Conservation (phyloP, 2,888 invertebrate genomes). For the Leptarthrus brevirostris region DNA sequence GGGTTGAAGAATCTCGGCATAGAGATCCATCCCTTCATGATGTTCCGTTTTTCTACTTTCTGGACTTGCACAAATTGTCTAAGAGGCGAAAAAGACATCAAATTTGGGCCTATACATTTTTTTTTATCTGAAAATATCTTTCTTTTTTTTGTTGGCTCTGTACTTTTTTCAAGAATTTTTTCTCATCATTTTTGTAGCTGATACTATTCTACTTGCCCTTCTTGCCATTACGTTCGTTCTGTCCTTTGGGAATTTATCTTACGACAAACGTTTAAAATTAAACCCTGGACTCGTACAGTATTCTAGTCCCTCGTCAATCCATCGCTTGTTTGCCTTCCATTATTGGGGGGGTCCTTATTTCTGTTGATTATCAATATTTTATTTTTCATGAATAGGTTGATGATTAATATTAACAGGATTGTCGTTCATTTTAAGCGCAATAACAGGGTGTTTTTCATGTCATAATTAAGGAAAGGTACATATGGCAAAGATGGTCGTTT, state of each 20-base stretch:
- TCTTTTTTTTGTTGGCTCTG: constrained; percentile 36
- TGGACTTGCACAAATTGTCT: constrained; percentile 47
- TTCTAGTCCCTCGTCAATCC: constrained; percentile 27
- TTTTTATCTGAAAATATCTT: constrained; percentile 45
- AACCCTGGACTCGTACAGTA: constrained; percentile 25
- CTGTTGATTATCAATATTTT: constrained; percentile 50
- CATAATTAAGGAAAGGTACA: too few species aligned
- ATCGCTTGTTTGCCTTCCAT: constrained; percentile 33
- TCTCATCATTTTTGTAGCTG: constrained; percentile 16
- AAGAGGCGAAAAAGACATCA: constrained; percentile 54
- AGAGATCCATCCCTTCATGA: constrained; percentile 9
- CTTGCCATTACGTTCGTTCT: constrained; percentile 51
- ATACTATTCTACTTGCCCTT: constrained; percentile 5
- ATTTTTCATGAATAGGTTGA: constrained; percentile 34
- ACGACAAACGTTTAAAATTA: constrained; percentile 52
- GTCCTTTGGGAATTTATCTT: constrained; percentile 51
- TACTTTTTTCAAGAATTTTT: constrained; percentile 46
- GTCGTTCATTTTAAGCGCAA: too few species aligned
- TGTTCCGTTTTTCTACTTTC: constrained; percentile 17
- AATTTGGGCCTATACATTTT: constrained; percentile 48
- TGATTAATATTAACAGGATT: constrained; percentile 10
- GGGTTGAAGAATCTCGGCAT: constrained; percentile 37
- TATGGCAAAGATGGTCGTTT: too few species aligned
- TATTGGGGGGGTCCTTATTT: constrained; percentile 41
- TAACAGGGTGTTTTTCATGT: too few species aligned